Conservation (phyloP, 1,140 invertebrate species). For the Nixonia krombeini region DNA sequence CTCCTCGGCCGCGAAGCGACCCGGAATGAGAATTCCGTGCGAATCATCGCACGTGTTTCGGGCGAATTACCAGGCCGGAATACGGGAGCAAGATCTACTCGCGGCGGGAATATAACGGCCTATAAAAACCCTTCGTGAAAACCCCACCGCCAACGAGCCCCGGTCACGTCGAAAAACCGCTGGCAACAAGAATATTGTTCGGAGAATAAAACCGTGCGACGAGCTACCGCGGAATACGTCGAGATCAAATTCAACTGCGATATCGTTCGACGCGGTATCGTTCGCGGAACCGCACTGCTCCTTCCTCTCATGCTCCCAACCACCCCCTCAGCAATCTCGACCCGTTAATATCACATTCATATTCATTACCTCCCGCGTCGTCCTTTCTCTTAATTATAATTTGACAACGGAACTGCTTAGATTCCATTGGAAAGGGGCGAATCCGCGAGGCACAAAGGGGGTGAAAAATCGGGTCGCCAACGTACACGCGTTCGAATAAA, state of each 20-base stretch:
- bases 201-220: slow-evolving; percentile 5
- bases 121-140: slow-evolving; percentile 35
- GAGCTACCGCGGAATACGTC: not conserved
- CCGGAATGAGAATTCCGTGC: slow-evolving; percentile 20
- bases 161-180: slow-evolving; percentile 33
- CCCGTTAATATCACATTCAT: no score
- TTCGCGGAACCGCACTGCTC: no score
- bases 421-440: no score
- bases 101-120: slow-evolving; percentile 4
- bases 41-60: slow-evolving; percentile 35
- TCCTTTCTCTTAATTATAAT: not conserved
- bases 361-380: no score
- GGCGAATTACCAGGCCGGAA: slow-evolving; percentile 44
- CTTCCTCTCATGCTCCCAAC: no score
- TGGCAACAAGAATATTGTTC: slow-evolving; percentile 19
- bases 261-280: no score
- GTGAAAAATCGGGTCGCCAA: no score
- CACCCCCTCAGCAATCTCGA: no score
- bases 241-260: not conserved
- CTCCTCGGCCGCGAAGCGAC: slow-evolving; percentile 28
- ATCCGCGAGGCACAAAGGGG: no score
- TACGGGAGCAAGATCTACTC: slow-evolving; percentile 22
- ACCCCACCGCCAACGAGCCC: slow-evolving; percentile 30
- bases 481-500: no score
- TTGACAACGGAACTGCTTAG: no score